Base-by-base conservation (phyloP, 2,113 vertebrate species). In the Protomyctophum bolini region DNA sequence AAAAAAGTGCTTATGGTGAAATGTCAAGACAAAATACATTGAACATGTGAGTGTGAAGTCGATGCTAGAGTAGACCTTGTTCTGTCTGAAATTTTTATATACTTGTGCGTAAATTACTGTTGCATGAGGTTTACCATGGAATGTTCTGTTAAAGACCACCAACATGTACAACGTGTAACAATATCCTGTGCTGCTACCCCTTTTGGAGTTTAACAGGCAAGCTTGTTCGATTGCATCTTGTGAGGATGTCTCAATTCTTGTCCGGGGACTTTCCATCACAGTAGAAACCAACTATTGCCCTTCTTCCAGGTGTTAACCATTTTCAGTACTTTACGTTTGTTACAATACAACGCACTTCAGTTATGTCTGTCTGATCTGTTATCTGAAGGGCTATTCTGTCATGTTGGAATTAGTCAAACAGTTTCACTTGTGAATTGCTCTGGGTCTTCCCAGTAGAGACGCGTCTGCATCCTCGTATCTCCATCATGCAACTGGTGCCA, bases 91-190 rank as follows among this genome's bases (percentile, higher is more conserved):
- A 49, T 29, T 58, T 64, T 68, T 51, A 65, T 46, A 82, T 68
- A 70, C 15, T 83, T 89, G 82, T 91, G 86, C 69, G 71, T 50
- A 21, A 48, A 47, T 63, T 55, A 33, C 28, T 81, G 67, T 80
- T 14, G 54, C 77, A 64, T 57, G 10, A 86, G 80, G 77, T 70
- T 82, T 91, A 91, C 87, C 68, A 57, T 76, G 90, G 87, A 93
- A 92, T 90, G 88, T 86, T 86, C 45, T 29, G 73, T 77, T 86
- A 41, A 41, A 41, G 33, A 41, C 33, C 33, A 41, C 33, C 33
- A 41, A 41, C 1, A 41, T 41, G 33, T 51, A 52, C 11, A 14
- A 10, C 61, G 50, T 49, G 2, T 47, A 55, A 66, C 2, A 49
- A 4, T 54, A 58, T 47, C 7, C 7, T 57, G 14, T 51, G 7